phyloP scores from a whole-genome alignment of 2,113 vertebrate species.

The Stegostoma tigrinum region DNA sequence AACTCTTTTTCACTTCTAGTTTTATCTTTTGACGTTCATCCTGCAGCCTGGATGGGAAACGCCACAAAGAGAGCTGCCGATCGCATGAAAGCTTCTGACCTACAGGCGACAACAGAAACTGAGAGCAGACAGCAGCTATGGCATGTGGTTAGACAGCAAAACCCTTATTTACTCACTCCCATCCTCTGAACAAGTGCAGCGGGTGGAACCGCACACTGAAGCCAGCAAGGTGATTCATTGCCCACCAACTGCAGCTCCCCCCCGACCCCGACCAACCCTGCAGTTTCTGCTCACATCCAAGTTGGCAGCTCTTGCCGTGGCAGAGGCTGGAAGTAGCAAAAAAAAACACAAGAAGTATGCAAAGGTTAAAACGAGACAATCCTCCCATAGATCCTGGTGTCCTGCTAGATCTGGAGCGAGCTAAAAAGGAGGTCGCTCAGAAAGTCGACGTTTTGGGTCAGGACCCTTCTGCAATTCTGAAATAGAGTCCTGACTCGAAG shows the following conservation, averaged over 20 bases:
- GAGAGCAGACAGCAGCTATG: background rate
- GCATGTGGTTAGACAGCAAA: background rate
- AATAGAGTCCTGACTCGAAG: too few relatives aligned
- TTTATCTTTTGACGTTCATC: too few relatives aligned
- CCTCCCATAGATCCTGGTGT: constrained; percentile 69
- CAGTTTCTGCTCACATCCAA: background rate
- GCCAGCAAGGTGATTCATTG: background rate
- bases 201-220: background rate
- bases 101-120: background rate
- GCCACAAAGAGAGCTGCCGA: background rate
- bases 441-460: constrained; percentile 61
- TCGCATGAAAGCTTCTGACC: background rate
- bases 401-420: constrained; percentile 65
- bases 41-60: background rate
- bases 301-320: background rate
- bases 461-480: too few relatives aligned
- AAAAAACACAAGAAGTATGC: constrained; percentile 47
- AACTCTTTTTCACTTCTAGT: too few relatives aligned
- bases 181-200: background rate
- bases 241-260: background rate
- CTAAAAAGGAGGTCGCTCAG: constrained; percentile 78
- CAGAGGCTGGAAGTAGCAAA: constrained; percentile 56
- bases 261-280: too few relatives aligned
- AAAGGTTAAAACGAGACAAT: constrained; percentile 62
- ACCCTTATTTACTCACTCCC: background rate